Evolutionary conservation across 2,113 vertebrate genomes (phyloP).

Genomic region (Gavia stellata): DNA sequence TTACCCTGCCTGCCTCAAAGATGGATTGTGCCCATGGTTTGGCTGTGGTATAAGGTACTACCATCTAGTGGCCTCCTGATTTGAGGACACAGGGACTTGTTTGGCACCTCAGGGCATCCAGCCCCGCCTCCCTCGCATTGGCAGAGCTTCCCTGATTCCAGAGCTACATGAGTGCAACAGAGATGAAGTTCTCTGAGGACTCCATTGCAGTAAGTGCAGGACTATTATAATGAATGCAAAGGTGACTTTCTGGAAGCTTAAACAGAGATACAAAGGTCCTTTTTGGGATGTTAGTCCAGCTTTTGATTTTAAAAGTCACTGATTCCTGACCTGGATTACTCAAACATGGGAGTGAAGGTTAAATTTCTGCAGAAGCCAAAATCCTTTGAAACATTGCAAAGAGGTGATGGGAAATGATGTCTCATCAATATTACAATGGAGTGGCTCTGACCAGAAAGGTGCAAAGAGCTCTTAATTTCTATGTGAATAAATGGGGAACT

Average conservation of each 20-base stretch:
- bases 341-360: neutral
- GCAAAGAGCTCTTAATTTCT: neutral
- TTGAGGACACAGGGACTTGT: neutral
- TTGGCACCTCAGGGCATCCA: neutral
- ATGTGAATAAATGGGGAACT: neutral
- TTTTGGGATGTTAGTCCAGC: neutral
- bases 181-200: neutral
- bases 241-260: neutral
- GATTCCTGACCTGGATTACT: neutral
- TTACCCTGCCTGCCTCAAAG: neutral
- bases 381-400: neutral
- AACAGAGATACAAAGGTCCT: neutral
- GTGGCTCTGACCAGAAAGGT: neutral
- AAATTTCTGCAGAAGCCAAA: neutral
- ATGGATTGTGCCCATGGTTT: neutral
- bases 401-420: neutral
- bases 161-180: neutral
- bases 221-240: neutral
- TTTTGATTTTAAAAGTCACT: constrained; percentile 1
- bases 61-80: neutral
- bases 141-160: neutral
- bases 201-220: neutral
- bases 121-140: neutral
- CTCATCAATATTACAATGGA: neutral
- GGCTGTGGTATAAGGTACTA: neutral